These are phyloP conservation scores for Ashinkailepas kermadecensis DNA, from an alignment of 2,888 invertebrate genomes.

Conservation along the genomic window DNA sequence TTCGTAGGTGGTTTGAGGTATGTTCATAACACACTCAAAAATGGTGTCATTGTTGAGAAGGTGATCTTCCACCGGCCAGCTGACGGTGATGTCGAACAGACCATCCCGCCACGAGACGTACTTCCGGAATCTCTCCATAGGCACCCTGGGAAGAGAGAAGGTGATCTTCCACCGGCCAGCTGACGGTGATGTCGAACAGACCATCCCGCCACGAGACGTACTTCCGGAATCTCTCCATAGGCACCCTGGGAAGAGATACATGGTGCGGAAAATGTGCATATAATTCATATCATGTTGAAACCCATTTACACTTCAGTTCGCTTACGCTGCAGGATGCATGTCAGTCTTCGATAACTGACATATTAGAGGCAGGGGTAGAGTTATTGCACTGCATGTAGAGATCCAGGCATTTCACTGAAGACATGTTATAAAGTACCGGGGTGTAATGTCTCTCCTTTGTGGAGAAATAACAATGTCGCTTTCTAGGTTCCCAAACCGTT, in stretches of 20 bases:
- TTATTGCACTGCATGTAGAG: too few relatives aligned
- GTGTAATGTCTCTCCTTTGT: too few relatives aligned
- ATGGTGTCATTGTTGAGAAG: neutral
- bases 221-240: neutral
- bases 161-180: neutral
- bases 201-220: neutral
- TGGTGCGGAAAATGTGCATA: too few relatives aligned
- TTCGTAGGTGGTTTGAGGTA: neutral
- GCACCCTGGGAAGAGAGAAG: neutral
- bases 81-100: neutral
- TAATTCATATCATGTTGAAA: too few relatives aligned
- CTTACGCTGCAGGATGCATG: too few relatives aligned
- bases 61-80: neutral
- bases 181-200: neutral
- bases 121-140: neutral
- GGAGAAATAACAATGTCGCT: too few relatives aligned
- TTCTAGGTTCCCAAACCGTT: too few relatives aligned
- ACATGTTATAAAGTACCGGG: too few relatives aligned
- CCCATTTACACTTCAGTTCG: too few relatives aligned
- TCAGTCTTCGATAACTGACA: too few relatives aligned
- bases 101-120: neutral
- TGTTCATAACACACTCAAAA: conserved; percentile 1
- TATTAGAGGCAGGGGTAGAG: too few relatives aligned
- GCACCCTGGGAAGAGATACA: neutral
- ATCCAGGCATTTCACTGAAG: too few relatives aligned